Conservation (phyloP, 2,888 invertebrate genomes). For the Danaus chrysippus region DNA sequence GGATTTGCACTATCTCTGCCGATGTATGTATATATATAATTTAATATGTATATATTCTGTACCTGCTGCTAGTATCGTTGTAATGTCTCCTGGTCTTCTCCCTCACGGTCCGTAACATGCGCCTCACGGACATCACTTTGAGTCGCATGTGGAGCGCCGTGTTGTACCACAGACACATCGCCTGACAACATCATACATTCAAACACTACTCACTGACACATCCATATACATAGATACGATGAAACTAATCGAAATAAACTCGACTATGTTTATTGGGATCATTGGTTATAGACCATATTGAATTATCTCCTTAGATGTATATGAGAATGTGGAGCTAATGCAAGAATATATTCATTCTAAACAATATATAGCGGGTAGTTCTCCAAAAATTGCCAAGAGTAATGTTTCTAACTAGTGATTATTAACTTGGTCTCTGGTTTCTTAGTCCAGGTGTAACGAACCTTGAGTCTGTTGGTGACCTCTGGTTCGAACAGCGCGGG, state of each 20-base stretch:
- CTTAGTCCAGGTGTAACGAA: slow-evolving; percentile 27
- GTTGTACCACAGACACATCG: slow-evolving; percentile 96
- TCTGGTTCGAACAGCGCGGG: slow-evolving; percentile 82
- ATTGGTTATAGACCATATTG: too few species aligned
- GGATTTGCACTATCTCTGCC: too few species aligned
- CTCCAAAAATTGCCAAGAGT: too few species aligned
- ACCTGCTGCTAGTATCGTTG: slow-evolving; percentile 38
- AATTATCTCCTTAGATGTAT: too few species aligned
- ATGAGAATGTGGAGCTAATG: slow-evolving; percentile 19
- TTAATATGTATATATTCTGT: background rate
- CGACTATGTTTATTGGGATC: too few species aligned
- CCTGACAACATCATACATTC: slow-evolving; percentile 55
- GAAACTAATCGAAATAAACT: too few species aligned
- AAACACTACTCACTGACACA: background rate
- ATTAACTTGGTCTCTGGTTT: too few species aligned
- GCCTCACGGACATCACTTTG: slow-evolving; percentile 86
- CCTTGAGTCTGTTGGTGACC: slow-evolving; percentile 84
- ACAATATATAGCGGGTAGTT: background rate
- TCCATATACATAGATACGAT: too few species aligned
- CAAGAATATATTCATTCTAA: background rate
- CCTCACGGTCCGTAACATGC: slow-evolving; percentile 75
- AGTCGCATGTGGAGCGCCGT: slow-evolving; percentile 90
- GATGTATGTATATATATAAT: background rate
- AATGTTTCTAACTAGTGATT: too few species aligned
- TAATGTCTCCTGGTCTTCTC: slow-evolving; percentile 38